phyloP scores from a whole-genome alignment of 2,113 vertebrate species.

The Psilopogon haemacephalus region DNA sequence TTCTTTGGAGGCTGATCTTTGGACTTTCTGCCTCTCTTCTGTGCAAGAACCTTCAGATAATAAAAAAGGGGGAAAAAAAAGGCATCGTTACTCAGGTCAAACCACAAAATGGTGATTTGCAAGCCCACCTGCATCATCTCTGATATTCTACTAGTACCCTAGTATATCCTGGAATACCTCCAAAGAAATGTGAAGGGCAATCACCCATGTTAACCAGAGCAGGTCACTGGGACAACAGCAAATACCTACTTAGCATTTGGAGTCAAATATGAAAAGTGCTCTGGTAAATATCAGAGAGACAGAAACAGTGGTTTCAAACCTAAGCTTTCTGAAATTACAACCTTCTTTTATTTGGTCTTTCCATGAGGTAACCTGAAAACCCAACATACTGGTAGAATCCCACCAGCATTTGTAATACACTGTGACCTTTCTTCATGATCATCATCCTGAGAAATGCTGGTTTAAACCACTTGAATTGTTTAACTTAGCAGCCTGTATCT shows the following conservation, averaged over 20 bases:
- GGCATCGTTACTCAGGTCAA: not conserved
- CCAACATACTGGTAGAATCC: not conserved
- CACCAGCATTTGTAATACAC: not conserved
- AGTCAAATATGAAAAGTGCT: not conserved
- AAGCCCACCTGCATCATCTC: not conserved
- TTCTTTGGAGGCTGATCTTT: constrained; percentile 69
- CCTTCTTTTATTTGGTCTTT: not conserved
- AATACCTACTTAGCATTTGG: not conserved
- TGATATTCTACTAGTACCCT: not conserved
- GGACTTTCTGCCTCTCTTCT: constrained; percentile 77
- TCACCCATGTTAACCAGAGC: not conserved
- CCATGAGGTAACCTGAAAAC: not conserved
- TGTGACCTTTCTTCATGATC: not conserved
- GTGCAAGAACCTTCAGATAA: constrained; percentile 66
- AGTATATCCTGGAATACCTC: not conserved
- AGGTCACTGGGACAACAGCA: not conserved
- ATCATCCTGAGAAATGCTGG: not conserved
- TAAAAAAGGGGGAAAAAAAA: not conserved
- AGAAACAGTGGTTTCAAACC: not conserved
- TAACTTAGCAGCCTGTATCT: not conserved
- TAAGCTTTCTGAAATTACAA: not conserved
- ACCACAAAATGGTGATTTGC: not conserved
- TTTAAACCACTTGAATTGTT: not conserved
- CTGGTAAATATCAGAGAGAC: not conserved
- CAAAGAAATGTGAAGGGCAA: not conserved